A percentile compares a stretch with the other conserved stretches of the same genome.
These are phyloP conservation scores for Notolepis coatsorum DNA, from an alignment of 2,797 vertebrate genomes.

Conservation along the genomic window DNA sequence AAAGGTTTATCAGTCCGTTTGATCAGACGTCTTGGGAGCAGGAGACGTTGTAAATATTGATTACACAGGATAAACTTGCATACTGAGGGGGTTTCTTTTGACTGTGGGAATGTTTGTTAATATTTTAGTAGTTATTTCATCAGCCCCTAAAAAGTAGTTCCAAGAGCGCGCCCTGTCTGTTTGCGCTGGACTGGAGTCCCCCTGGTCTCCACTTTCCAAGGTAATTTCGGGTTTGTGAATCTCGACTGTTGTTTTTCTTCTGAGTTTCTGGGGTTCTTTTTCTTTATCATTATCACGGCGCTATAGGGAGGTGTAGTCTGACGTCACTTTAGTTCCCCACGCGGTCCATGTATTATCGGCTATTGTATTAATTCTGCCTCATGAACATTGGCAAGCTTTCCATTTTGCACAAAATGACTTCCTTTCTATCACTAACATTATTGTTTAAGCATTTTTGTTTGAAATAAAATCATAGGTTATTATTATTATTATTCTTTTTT, in stretches of 20 bases:
- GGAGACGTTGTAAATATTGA: conserved; percentile 71
- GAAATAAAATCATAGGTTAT: too few species aligned
- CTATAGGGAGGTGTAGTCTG: too few species aligned
- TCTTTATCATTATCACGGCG: conserved; percentile 58
- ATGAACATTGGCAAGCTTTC: too few species aligned
- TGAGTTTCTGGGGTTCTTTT: conserved; percentile 38
- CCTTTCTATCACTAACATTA: too few species aligned
- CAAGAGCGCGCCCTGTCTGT: conserved; percentile 64
- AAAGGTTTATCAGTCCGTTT: conserved; percentile 45
- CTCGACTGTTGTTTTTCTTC: conserved; percentile 43
- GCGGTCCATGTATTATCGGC: too few species aligned
- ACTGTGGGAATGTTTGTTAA: conserved; percentile 70
- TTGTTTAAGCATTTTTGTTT: too few species aligned
- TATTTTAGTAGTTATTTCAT: conserved; percentile 77
- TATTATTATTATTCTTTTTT: too few species aligned
- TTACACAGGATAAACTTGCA: conserved; percentile 65
- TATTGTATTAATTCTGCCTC: too few species aligned
- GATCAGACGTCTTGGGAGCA: conserved; percentile 57
- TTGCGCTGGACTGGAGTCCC: conserved; percentile 63
- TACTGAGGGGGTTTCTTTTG: conserved; percentile 58
- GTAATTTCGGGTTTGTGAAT: conserved; percentile 67
- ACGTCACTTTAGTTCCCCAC: too few species aligned
- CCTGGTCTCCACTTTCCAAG: conserved; percentile 56
- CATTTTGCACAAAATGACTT: too few species aligned
- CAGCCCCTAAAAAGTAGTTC: conserved; percentile 64